These are phyloP conservation scores for Luffia ferchaultella DNA, from an alignment of 2,888 invertebrate species.

Conservation along the genomic window DNA sequence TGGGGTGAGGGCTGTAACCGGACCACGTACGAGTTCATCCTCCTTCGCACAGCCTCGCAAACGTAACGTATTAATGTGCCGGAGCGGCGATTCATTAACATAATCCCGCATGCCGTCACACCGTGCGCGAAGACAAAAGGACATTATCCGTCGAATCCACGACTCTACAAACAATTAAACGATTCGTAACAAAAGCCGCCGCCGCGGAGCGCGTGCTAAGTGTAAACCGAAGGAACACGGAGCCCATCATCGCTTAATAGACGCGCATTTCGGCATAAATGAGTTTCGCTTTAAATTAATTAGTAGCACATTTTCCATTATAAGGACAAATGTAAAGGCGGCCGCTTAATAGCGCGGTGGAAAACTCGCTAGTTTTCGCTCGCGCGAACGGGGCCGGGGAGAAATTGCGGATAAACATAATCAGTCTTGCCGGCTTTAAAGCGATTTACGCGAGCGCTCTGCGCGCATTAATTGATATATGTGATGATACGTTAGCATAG, in stretches of 20 bases:
- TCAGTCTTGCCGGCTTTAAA: constrained; percentile 66
- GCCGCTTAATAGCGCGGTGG: constrained; percentile 66
- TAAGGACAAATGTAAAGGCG: constrained; percentile 66
- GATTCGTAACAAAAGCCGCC: constrained; percentile 20
- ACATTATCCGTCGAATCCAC: constrained; percentile 19
- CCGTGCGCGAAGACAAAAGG: background rate
- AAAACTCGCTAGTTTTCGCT: constrained; percentile 67
- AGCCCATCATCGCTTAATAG: constrained; percentile 61
- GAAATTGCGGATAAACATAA: constrained; percentile 66
- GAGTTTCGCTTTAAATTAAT: constrained; percentile 66
- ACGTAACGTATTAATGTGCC: constrained; percentile 1
- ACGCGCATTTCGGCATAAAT: constrained; percentile 64
- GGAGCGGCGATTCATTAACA: background rate
- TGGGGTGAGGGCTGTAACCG: constrained; percentile 63
- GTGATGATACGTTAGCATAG: background rate
- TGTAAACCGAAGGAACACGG: constrained; percentile 44
- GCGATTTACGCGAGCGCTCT: constrained; percentile 20
- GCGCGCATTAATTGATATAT: background rate
- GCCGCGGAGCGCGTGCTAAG: constrained; percentile 26
- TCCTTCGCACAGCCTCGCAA: background rate
- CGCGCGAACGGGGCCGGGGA: constrained; percentile 62
- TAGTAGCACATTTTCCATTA: constrained; percentile 67
- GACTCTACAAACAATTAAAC: constrained; percentile 43
- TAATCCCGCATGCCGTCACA: background rate
- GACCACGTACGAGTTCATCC: constrained; percentile 57